Base-by-base conservation (phyloP, 2,888 invertebrate genomes). In the Oxystoma pomonae region DNA sequence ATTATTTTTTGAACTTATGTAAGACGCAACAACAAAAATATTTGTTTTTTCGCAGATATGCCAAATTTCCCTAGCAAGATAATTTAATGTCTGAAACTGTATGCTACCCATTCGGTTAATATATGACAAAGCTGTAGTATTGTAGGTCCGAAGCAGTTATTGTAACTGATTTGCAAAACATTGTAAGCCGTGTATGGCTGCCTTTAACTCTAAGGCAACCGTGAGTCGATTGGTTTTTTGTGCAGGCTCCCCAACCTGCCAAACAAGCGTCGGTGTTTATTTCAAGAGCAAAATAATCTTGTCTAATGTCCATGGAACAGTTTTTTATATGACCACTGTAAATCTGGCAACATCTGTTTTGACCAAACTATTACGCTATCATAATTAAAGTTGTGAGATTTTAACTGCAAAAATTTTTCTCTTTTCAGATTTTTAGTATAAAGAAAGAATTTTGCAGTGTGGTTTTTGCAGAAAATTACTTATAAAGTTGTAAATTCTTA, bases 1-100 rank as follows among this genome's bases (percentile, higher is more conserved):
- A 12, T 35, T 35, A 35, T 35, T 12, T 12, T 35, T 35, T 22
- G 57, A 57, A 21, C 21, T 57, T 60, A 60, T 60, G 55, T 35
- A 56, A 16, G 60, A 60, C 57, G 60, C 60, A 20, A 60, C 9
- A 57, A 60, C 1, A 56, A 56, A 60, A 58, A 56, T 53, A 5
- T 60, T 60, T 16, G 16, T 20, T 16, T 22, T 51, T 55, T 60
- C 55, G 20, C 60, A 60, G 55, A 20, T 20, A 20, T 20, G 17
- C 21, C 57, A 57, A 20, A 21, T 57, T 57, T 7, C 7, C 2
- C 21, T 9, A 21, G 22, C 20, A 57, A 57, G 3, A 20, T 17
- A 5, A 22, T 57, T 57, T 57, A 21, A 21, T 57, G 3, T 57
- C 21, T 5, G 20, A 57, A 20, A 35, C 12, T 12, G 35, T 35